These are phyloP conservation scores for Litoditis marina DNA, from an alignment of 2,888 invertebrate species.

Conservation along the genomic window DNA sequence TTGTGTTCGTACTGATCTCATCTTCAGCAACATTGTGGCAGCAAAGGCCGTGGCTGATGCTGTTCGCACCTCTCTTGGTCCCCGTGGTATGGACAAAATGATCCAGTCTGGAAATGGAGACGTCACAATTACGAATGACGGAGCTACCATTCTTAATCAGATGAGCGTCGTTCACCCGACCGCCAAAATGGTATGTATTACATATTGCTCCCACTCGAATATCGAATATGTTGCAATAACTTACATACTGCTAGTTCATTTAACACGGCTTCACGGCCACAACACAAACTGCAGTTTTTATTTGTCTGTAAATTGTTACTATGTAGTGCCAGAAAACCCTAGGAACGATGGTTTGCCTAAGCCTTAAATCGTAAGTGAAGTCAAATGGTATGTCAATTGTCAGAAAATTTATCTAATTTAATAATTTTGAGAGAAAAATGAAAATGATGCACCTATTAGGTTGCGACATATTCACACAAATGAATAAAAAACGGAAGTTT, in stretches of 20 bases:
- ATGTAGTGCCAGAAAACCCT: too few relatives aligned
- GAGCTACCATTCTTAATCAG: slow-evolving; percentile 96
- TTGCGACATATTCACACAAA: too few relatives aligned
- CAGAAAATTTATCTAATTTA: not conserved
- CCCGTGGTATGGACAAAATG: slow-evolving; percentile 99
- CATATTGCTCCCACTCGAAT: not conserved
- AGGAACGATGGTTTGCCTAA: too few relatives aligned
- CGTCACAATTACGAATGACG: slow-evolving; percentile 99
- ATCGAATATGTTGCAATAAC: too few relatives aligned
- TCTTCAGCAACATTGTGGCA: slow-evolving; percentile 89
- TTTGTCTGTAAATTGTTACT: too few relatives aligned
- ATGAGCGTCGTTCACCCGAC: slow-evolving; percentile 98
- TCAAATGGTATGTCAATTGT: not conserved
- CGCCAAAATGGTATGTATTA: slow-evolving; percentile 84
- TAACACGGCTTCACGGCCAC: too few relatives aligned
- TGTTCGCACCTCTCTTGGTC: slow-evolving; percentile 94
- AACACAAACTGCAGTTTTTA: too few relatives aligned
- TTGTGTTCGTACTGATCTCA: too few relatives aligned
- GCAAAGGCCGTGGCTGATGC: slow-evolving; percentile 98
- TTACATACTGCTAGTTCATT: too few relatives aligned
- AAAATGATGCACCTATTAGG: too few relatives aligned
- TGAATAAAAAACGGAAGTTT: too few relatives aligned
- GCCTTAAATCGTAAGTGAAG: not conserved
- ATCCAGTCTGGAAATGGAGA: slow-evolving; percentile 94
- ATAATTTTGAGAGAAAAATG: too few relatives aligned